Evolutionary conservation across 2,797 vertebrate genomes (phyloP).

Genomic region (Toxotes lorentzi): DNA sequence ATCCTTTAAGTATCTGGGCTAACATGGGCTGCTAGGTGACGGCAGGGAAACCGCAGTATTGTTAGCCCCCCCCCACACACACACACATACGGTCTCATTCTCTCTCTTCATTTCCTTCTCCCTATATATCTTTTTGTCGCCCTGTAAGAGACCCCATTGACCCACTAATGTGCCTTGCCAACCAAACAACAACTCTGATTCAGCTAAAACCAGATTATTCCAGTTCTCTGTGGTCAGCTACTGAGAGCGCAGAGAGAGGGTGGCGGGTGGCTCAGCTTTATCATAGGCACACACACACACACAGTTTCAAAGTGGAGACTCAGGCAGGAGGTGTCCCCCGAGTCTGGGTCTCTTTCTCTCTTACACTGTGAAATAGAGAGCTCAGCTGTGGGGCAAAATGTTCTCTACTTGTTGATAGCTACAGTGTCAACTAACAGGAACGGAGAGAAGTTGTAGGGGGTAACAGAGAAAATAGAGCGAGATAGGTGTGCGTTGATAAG

Average conservation of each 20-base stretch:
- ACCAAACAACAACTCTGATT: conserved; percentile 74
- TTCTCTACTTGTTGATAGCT: conserved; percentile 46
- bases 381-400: conserved; percentile 34
- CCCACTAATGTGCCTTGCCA: conserved; percentile 74
- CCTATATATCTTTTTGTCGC: conserved; percentile 55
- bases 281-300: conserved; percentile 33
- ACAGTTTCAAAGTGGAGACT: conserved; percentile 46
- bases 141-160: conserved; percentile 62
- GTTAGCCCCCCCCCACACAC: conserved; percentile 9
- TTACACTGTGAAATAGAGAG: conserved; percentile 51
- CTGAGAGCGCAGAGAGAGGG: conserved; percentile 57
- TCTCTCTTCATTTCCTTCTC: conserved; percentile 42
- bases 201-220: conserved; percentile 82
- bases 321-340: conserved; percentile 45
- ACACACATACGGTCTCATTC: conserved; percentile 5
- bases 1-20: conserved; percentile 6
- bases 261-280: conserved; percentile 56
- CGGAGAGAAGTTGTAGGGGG: not conserved
- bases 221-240: conserved; percentile 72
- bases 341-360: conserved; percentile 41
- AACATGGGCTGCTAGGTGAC: conserved; percentile 51
- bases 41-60: conserved; percentile 35
- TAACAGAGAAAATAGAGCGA: not conserved
- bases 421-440: conserved; percentile 4
- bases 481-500: conserved; percentile 2